Base-by-base conservation (phyloP, 2,797 vertebrate species). In the Coregonus sp. region DNA sequence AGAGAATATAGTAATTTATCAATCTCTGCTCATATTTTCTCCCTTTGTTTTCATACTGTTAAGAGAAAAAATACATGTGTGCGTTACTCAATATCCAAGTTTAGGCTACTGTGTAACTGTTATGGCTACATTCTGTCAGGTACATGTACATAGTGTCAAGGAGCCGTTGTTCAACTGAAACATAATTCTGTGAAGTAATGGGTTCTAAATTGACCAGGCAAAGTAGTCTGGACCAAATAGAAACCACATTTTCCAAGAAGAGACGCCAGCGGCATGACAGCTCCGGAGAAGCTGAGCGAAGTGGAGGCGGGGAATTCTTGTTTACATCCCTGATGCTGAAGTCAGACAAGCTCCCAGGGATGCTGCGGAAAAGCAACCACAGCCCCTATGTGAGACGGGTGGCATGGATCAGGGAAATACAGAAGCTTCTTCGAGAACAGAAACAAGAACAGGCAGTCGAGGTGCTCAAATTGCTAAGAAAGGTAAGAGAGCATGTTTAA, bases 401-500 rank as follows among this genome's bases (percentile, higher is more conserved):
- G 82, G 93, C 93, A 31, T 95, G 96, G 96, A 93, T 97, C 87
- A 91, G 95, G 78, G 95, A 97, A 74, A 96, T 97, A 85, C 96
- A 96, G 92, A 93, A 90, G 81, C 93, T 93, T 35, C 93, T 97
- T 77, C 92, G 94, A 37, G 94, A 96, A 82, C 93, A 90, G 83
- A 94, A 89, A 82, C 89, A 88, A 33, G 94, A 97, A 77, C 94
- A 94, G 77, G 96, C 96, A 2, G 84, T 85, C 1, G 94, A 93
- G 77, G 90, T 96, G 84, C 94, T 97, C 80, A 87, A 90, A 82
- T 85, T 96, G 87, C 94, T 97, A 0, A 87, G 96, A 25, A 96
- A 97, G 96, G 96, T 96, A 59, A 59, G 0, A 7, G 56, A 59
- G 18, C 1, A 82, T 88, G 33, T 3, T 29, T 67, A n/a, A 12